Percentiles rank a stretch among this genome's conserved stretches.
These are phyloP conservation scores for Microctenopoma steveboyesi DNA, from an alignment of 2,797 vertebrate species.

Conservation along the genomic window DNA sequence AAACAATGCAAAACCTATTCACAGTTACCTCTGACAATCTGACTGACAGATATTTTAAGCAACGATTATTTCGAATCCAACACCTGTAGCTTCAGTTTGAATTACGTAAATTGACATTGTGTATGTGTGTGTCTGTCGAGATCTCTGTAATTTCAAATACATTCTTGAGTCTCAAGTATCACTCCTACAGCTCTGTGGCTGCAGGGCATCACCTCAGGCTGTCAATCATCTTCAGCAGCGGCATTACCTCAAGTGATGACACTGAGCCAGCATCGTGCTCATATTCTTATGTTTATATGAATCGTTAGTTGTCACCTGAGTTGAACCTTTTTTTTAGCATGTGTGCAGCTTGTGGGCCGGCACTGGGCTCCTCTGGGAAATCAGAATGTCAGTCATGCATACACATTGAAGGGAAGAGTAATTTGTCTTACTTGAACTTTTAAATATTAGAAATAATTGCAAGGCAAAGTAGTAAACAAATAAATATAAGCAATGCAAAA, in stretches of 20 bases:
- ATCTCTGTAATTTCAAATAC: neutral
- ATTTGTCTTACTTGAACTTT: neutral
- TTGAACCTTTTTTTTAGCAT: constrained; percentile 1
- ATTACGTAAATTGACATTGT: neutral
- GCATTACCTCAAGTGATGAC: constrained; percentile 4
- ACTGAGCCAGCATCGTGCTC: neutral
- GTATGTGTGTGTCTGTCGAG: neutral
- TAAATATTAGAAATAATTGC: neutral
- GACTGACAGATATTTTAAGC: too few relatives aligned
- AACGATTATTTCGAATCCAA: neutral
- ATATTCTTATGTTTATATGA: neutral
- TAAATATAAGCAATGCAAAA: constrained; percentile 3
- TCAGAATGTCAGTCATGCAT: neutral
- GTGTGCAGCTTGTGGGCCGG: neutral
- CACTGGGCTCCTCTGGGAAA: neutral
- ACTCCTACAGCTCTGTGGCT: constrained; percentile 5
- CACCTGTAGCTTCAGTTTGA: neutral
- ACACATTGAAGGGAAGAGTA: neutral
- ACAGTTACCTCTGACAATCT: neutral
- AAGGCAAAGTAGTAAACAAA: neutral
- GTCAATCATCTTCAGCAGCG: constrained; percentile 20
- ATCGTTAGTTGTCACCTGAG: constrained; percentile 10
- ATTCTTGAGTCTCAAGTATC: constrained; percentile 1
- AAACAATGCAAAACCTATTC: neutral
- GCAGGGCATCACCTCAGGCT: constrained; percentile 4